Evolutionary conservation across 2,888 invertebrate genomes (phyloP), one percentile per base, ranked within the genome.

Genomic region (Listrodromus nycthemerus): DNA sequence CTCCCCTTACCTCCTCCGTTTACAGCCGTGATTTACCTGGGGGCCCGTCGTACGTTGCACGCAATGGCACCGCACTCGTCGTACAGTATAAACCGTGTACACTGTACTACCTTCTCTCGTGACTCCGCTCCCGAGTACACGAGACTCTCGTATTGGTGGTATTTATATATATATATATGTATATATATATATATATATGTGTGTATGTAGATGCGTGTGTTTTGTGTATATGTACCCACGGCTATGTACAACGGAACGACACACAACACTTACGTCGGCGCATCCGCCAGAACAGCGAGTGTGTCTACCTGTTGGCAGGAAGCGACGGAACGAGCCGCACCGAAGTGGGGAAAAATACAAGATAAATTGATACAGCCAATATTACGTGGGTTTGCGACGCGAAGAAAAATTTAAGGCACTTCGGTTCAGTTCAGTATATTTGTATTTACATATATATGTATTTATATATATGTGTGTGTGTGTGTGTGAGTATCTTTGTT

Each of bases 241-340:
- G 58, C 45, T 69, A 21, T 55, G 21, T 73, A 63, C 67, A 50
- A 50, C 58, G 30, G 30, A 27, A 58, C 58, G 27, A 70, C 70
- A 70, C 70, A 41, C 55, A 71, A 76, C 76, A 76, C 70, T 71
- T 71, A 69, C 45, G 52, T 52, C 41, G 67, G 24, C 58, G 69
- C 80, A 80, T 73, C 73, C 76, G 76, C 76, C 41, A 80, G 52
- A 73, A 73, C 66, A 6, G 55, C 52, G 16, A 41, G 80, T 75
- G 65, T 70, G 45, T 80, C 76, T 83, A 83, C 83, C 83, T 83
- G 80, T 83, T 83, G 71, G 73, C 76, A 69, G 80, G 63, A 73
- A 83, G 55, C 30, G 37, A 76, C 66, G 80, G 66, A 80, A 37
- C 67, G 61, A 52, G 37, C 67, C 10, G 55, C 55, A 24, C 65